phyloP scores from a whole-genome alignment of 37 sponge, comb jelly and placozoan species.

The Oopsacas minuta region DNA sequence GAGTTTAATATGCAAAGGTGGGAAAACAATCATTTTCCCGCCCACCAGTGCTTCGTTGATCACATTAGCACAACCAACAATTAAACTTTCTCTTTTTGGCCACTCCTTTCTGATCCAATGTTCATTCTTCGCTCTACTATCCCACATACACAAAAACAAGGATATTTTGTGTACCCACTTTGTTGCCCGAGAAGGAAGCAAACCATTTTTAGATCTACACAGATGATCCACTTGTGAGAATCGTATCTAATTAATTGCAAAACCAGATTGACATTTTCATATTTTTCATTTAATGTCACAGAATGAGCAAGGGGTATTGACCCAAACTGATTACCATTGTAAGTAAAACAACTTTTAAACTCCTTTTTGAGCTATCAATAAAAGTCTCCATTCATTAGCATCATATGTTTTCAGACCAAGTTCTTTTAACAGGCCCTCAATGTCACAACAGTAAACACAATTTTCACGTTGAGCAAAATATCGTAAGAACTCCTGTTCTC shows the following conservation, averaged over 20 bases:
- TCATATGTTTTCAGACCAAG: conserved; percentile 16
- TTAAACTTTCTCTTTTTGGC: conserved; percentile 7
- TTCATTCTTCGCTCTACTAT: conserved; percentile 19
- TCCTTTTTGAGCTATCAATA: conserved; percentile 17
- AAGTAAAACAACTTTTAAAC: conserved; percentile 19
- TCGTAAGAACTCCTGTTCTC: background rate
- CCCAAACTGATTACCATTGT: conserved; percentile 14
- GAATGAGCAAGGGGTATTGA: conserved; percentile 20
- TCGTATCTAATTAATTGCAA: background rate
- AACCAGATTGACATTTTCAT: conserved; percentile 16
- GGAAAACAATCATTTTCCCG: background rate
- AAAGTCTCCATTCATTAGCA: conserved; percentile 16
- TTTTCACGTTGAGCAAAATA: conserved; percentile 18
- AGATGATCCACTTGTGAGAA: background rate
- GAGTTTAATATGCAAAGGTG: conserved; percentile 20
- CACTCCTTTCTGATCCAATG: conserved; percentile 17
- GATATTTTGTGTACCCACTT: conserved; percentile 16
- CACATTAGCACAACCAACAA: conserved; percentile 15
- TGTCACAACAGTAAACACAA: conserved; percentile 17
- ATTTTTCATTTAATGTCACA: background rate
- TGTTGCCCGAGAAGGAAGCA: conserved; percentile 20
- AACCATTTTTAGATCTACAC: conserved; percentile 19
- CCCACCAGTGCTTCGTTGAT: conserved; percentile 3
- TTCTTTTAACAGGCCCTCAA: conserved; percentile 18
- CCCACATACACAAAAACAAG: conserved; percentile 20